These are phyloP conservation scores for Plagodis pulveraria DNA, from an alignment of 2,888 invertebrate species.

Conservation along the genomic window DNA sequence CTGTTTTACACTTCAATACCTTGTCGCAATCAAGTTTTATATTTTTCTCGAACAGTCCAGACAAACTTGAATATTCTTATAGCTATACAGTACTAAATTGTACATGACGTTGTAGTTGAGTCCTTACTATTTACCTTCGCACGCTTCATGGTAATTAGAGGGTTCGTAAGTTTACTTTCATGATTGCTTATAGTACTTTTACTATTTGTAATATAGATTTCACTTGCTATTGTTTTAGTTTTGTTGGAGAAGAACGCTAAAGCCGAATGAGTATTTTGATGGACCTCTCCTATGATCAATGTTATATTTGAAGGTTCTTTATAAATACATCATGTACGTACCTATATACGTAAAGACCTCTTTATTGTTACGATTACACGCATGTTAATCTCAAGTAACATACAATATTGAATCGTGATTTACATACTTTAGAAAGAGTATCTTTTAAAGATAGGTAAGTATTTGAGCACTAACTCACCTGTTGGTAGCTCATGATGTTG, in stretches of 20 bases:
- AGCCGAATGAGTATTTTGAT: constrained; percentile 25
- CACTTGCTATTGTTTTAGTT: constrained; percentile 58
- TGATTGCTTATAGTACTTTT: constrained; percentile 78
- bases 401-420: too few relatives aligned
- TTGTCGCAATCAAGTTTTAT: constrained; percentile 13
- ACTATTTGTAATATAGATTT: constrained; percentile 79
- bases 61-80: neutral
- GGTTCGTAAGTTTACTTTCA: constrained; percentile 81
- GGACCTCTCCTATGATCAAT: too few relatives aligned
- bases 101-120: constrained; percentile 31
- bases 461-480: too few relatives aligned
- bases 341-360: too few relatives aligned
- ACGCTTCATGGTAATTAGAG: constrained; percentile 74
- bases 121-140: constrained; percentile 75
- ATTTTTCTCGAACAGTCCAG: neutral
- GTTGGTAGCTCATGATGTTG: too few relatives aligned
- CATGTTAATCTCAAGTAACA: too few relatives aligned
- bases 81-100: constrained; percentile 7
- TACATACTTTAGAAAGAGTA: too few relatives aligned
- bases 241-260: constrained; percentile 53
- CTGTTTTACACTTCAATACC: constrained; percentile 17
- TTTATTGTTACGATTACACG: too few relatives aligned
- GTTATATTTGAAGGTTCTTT: too few relatives aligned
- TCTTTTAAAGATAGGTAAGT: too few relatives aligned
- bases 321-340: too few relatives aligned